Percentiles rank a stretch among this genome's conserved stretches.
phyloP scores from a whole-genome alignment of 2,113 vertebrate genomes.

The Opisthocomus hoazin region DNA sequence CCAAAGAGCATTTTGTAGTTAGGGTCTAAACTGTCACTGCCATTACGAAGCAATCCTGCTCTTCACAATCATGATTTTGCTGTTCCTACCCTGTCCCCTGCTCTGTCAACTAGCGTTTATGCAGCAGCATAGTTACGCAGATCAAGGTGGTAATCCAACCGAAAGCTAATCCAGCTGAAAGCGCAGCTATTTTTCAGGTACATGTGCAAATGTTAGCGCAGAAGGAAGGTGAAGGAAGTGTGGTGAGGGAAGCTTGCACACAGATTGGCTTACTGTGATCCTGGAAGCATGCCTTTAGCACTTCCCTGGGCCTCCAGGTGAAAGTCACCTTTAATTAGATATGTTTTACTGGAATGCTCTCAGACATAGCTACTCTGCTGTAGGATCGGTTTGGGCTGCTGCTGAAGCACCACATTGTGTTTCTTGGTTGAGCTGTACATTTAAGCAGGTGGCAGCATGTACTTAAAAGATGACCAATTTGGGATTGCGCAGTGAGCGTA shows the following conservation, averaged over 20 bases:
- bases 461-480: neutral
- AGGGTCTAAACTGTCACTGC: neutral
- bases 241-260: neutral
- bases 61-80: neutral
- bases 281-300: neutral
- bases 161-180: neutral
- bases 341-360: neutral
- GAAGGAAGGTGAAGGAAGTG: no score
- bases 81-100: neutral
- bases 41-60: neutral
- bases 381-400: neutral
- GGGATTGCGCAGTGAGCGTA: rapidly evolving
- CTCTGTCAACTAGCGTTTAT: neutral
- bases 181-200: neutral
- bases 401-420: neutral
- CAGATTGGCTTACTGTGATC: neutral
- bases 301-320: neutral
- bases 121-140: neutral
- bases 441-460: neutral
- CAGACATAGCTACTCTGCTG: neutral
- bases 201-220: rapidly evolving
- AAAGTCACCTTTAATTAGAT: neutral
- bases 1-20: neutral
- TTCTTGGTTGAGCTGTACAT: neutral
- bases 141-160: neutral